Evolutionary conservation across 2,888 invertebrate genomes (phyloP), one percentile per base, ranked within the genome.

Genomic region (Pristionchus maxplancki): DNA sequence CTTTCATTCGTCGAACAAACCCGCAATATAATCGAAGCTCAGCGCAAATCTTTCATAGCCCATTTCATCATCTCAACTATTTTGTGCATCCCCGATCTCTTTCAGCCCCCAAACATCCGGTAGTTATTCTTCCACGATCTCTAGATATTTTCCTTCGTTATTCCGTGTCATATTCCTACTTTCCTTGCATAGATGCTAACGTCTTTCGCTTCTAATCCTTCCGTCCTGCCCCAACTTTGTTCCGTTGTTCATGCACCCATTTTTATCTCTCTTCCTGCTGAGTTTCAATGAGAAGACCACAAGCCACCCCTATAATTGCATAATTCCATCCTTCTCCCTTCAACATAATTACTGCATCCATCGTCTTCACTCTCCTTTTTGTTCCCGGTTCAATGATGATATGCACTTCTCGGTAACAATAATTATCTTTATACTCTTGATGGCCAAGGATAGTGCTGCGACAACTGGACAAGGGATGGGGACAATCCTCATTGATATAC

Each of bases 1-100:
- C 78, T 78, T 78, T 78, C 78, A 78, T 64, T 28, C 24, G 78
- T 48, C 78, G 78, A 78, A 78, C 78, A 78, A 78, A 78, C 24
- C 78, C 40, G 71, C 71, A 78, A 78, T 9, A 78, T 48, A 78
- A 34, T 44, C 78, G 28, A 78, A 78, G 78, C 78, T 78, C 78
- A 78, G 78, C 28, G 40, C n/a, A 13, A 6, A 40, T 78, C 78
- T 78, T 78, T 78, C 78, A 78, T 34, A 82, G 53, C 53, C 34
- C 50, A 82, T 50, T 31, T 53, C 53, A 53, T 82, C 50, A 53
- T 58, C 82, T 50, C 53, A 34, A 31, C 81, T 34, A 53, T 58
- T 53, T 34, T 34, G 53, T 37, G 2, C 34, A 53, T 50, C 13
- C 53, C 82, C 24, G 82, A 58, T 82, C 82, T 82, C 78, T 82